Evolutionary conservation across 2,113 vertebrate genomes (phyloP).

Genomic region (Daboia siamensis): DNA sequence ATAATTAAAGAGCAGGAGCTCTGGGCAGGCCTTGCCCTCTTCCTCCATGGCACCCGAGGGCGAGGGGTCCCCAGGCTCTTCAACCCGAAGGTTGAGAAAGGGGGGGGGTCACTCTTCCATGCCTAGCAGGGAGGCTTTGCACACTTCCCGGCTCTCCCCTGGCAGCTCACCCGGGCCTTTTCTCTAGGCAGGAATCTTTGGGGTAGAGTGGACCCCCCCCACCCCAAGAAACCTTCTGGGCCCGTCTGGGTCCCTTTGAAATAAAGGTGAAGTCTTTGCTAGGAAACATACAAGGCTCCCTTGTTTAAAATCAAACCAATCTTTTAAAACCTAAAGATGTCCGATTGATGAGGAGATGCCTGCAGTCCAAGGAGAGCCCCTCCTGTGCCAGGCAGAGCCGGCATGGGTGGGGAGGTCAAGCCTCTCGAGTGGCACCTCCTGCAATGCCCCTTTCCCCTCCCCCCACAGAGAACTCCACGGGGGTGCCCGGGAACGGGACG

Average conservation of each 20-base stretch:
- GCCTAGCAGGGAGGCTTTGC: neutral
- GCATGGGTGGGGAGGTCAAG: neutral
- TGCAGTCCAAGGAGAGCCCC: neutral
- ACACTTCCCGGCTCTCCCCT: neutral
- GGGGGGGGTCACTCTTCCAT: neutral
- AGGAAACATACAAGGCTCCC: neutral
- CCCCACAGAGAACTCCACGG: conserved; percentile 43
- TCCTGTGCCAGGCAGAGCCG: neutral
- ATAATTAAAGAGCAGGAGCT: neutral
- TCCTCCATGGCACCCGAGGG: neutral
- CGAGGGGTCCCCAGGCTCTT: neutral
- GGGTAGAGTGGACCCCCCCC: neutral
- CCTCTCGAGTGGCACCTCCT: neutral
- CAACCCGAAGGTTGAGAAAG: neutral
- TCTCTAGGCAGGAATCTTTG: neutral
- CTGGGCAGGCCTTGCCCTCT: neutral
- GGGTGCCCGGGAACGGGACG: neutral
- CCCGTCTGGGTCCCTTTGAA: neutral
- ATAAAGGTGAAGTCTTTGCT: neutral
- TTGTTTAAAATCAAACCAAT: neutral
- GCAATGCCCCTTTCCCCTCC: neutral
- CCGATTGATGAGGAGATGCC: neutral
- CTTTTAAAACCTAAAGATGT: neutral
- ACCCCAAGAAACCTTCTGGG: neutral
- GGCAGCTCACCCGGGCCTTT: neutral